Evolutionary conservation across 2,888 invertebrate species (phyloP).

Genomic region (Tryphoninae sp.): DNA sequence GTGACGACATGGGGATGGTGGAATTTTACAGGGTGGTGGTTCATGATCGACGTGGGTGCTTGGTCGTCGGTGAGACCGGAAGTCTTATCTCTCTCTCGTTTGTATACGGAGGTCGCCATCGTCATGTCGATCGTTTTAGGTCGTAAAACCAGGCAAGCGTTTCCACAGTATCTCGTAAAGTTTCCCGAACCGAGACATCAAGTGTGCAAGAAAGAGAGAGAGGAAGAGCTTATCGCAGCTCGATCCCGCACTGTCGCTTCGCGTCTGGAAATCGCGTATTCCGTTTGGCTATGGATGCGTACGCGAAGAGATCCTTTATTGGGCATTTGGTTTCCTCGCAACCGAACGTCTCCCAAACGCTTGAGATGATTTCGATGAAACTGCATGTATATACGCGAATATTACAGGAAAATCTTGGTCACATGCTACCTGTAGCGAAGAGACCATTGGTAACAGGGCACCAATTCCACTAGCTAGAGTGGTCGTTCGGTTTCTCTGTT

Average conservation of each 20-base stretch:
- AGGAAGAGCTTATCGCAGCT: not conserved
- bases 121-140: conserved; percentile 49
- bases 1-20: conserved; percentile 45
- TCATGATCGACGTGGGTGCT: conserved; percentile 49
- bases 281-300: conserved; percentile 22
- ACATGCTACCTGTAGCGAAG: conserved; percentile 2
- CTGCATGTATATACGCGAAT: conserved; percentile 11
- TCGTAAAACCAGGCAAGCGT: conserved; percentile 53
- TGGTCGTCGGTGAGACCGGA: conserved; percentile 22
- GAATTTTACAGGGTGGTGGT: conserved; percentile 57
- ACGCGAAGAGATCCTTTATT: conserved; percentile 43
- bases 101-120: not conserved
- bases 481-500: conserved; percentile 32
- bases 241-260: conserved; percentile 30
- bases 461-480: not conserved
- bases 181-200: conserved; percentile 38
- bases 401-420: not conserved
- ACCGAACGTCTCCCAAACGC: not conserved
- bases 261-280: conserved; percentile 20
- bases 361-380: not conserved
- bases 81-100: conserved; percentile 10
- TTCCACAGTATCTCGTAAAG: conserved; percentile 48
- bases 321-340: conserved; percentile 35
- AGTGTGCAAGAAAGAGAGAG: not conserved
- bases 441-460: not conserved